phyloP scores from a whole-genome alignment of 2,113 vertebrate genomes.

The Gorsachius goisagi region DNA sequence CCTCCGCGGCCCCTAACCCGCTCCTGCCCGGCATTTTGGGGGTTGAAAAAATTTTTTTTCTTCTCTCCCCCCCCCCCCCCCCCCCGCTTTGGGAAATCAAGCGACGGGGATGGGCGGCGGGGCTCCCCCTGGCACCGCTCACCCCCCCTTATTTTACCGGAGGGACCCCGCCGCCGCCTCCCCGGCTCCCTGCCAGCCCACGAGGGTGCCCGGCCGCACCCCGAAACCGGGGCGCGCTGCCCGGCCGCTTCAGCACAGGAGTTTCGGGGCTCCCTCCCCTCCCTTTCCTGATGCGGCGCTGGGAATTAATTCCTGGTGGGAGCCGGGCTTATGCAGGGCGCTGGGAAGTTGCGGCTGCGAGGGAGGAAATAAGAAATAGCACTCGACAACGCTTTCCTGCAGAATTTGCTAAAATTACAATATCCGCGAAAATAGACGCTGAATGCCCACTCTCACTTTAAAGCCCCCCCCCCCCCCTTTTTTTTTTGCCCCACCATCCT shows the following conservation, averaged over 20 bases:
- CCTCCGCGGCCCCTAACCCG: not conserved
- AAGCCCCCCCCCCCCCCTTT: not conserved
- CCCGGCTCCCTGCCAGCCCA: too few relatives aligned
- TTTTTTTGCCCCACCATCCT: not conserved
- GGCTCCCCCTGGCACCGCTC: not conserved
- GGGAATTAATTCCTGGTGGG: not conserved
- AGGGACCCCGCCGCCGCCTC: not conserved
- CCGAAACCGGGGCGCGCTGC: not conserved
- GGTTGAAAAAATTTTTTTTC: not conserved
- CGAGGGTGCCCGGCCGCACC: not conserved
- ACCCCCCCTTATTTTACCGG: not conserved
- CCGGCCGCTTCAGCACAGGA: not conserved
- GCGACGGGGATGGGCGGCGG: too few relatives aligned
- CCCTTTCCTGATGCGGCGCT: accelerated
- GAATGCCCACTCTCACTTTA: not conserved
- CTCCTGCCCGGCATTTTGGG: not conserved
- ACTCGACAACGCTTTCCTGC: not conserved
- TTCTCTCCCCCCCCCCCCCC: accelerated
- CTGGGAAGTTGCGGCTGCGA: not conserved
- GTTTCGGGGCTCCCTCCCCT: not conserved
- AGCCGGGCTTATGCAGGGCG: not conserved
- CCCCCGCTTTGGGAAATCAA: not conserved
- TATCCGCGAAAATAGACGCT: not conserved
- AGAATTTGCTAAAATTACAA: not conserved
- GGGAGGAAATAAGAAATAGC: not conserved